Conservation (phyloP, 2,888 invertebrate genomes). For the Zygogramma bicolorata region DNA sequence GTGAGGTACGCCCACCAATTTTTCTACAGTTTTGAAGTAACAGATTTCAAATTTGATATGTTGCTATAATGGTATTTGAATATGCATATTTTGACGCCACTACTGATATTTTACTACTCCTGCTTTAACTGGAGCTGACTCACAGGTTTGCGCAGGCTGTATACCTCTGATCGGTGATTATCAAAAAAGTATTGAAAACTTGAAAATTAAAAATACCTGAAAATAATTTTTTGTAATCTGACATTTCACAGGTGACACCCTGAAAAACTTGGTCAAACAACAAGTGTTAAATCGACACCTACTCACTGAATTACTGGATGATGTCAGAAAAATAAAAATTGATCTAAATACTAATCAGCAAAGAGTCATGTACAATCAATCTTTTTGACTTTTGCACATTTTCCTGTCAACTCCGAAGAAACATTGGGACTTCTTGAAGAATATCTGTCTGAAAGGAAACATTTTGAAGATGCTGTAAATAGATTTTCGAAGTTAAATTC, state of each 20-base stretch:
- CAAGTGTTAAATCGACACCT: conserved; percentile 6
- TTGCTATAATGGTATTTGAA: too few relatives aligned
- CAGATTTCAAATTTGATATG: too few relatives aligned
- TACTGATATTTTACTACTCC: too few relatives aligned
- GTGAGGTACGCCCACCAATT: too few relatives aligned
- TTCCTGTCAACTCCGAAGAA: conserved; percentile 1
- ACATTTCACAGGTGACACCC: conserved; percentile 1
- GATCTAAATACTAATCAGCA: conserved; percentile 5
- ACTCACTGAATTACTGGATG: neutral
- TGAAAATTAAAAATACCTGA: too few relatives aligned
- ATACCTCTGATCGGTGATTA: too few relatives aligned
- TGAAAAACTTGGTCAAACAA: conserved; percentile 2
- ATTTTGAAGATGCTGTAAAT: conserved; percentile 9
- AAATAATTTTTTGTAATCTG: neutral
- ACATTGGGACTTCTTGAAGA: conserved; percentile 1
- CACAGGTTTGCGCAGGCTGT: too few relatives aligned
- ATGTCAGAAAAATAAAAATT: neutral
- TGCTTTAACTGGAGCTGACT: too few relatives aligned
- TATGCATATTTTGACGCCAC: too few relatives aligned
- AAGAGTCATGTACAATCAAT: neutral
- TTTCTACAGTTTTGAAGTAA: too few relatives aligned
- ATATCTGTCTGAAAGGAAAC: neutral
- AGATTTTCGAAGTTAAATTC: neutral
- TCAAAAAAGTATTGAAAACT: neutral
- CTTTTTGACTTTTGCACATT: neutral